A percentile compares a stretch with the other conserved stretches of the same genome.
These are phyloP conservation scores for Epinotia brunnichana DNA, from an alignment of 2,888 invertebrate species.

Conservation along the genomic window DNA sequence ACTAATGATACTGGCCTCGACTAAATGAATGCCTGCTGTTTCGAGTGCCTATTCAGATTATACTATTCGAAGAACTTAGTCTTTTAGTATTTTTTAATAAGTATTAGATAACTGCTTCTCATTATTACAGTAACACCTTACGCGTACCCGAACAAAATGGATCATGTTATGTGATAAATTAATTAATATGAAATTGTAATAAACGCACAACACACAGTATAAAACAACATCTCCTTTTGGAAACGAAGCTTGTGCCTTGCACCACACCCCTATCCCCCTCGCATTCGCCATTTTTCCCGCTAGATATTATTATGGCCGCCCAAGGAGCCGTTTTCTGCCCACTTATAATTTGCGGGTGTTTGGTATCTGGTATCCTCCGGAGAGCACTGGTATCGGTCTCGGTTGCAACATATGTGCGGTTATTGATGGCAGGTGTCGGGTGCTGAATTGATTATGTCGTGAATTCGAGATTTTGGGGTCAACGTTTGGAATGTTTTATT, in stretches of 20 bases:
- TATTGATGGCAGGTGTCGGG: constrained; percentile 41
- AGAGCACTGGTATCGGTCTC: constrained; percentile 55
- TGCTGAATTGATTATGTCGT: constrained; percentile 40
- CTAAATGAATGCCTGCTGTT: no score
- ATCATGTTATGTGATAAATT: no score
- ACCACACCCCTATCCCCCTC: constrained; percentile 50
- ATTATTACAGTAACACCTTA: no score
- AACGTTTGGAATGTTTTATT: not conserved
- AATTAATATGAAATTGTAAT: no score
- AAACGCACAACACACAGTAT: not conserved
- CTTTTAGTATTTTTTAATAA: no score
- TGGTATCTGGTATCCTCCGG: constrained; percentile 65
- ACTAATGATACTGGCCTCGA: no score
- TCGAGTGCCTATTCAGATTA: no score
- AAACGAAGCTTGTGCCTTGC: constrained; percentile 38
- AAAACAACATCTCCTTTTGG: not conserved
- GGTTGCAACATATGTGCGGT: constrained; percentile 45
- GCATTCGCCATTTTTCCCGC: constrained; percentile 71
- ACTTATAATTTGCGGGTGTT: constrained; percentile 74
- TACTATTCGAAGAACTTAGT: no score
- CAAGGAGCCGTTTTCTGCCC: constrained; percentile 74
- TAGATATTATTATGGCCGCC: constrained; percentile 78
- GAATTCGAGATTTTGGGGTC: constrained; percentile 36
- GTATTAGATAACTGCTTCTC: no score
- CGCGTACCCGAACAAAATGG: no score